These are phyloP conservation scores for Sebastes ruberrimus DNA, from an alignment of 2,797 vertebrate genomes.

Conservation along the genomic window DNA sequence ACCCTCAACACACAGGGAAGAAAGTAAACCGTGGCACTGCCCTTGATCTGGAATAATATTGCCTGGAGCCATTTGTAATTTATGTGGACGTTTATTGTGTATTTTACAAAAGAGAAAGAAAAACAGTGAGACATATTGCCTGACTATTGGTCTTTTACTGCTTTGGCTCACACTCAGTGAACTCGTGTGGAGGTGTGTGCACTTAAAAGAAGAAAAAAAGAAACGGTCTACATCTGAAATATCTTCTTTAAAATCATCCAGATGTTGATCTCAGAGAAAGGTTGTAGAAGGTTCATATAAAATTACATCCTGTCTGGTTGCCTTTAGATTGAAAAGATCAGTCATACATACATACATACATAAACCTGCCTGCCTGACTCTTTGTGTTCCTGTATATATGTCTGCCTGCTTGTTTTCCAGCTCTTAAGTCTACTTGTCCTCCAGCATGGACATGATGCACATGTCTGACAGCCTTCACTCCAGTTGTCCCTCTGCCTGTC, in stretches of 20 bases:
- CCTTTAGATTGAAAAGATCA: neutral
- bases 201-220: neutral
- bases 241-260: conserved; percentile 32
- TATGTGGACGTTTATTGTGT: neutral
- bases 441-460: neutral
- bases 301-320: conserved; percentile 25
- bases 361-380: conserved; percentile 10
- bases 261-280: conserved; percentile 38
- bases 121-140: neutral
- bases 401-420: neutral
- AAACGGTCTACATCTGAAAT: neutral
- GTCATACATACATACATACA: neutral
- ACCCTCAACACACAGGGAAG: neutral
- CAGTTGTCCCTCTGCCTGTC: conserved; percentile 4
- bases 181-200: neutral
- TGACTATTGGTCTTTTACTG: neutral
- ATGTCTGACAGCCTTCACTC: conserved; percentile 23
- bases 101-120: neutral
- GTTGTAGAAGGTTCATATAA: conserved; percentile 2
- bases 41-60: neutral
- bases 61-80: neutral
- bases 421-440: neutral
- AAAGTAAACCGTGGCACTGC: neutral
- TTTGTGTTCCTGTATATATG: neutral
- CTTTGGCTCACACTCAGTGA: neutral